Evolutionary conservation across 2,888 invertebrate genomes (phyloP).

Genomic region (Isoperla grammatica): DNA sequence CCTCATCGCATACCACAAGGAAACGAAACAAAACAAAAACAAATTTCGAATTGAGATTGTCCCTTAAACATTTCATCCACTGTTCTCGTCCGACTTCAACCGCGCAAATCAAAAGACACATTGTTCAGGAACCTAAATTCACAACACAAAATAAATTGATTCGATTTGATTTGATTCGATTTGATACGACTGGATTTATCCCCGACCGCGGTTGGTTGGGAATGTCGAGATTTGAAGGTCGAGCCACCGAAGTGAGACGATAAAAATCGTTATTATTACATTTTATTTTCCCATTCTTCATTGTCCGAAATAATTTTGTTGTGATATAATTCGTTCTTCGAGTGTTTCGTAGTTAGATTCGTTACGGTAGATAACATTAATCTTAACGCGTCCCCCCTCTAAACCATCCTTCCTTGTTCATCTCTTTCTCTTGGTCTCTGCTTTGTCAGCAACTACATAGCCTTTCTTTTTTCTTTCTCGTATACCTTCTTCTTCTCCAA

Average conservation of each 20-base stretch:
- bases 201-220: constrained; percentile 5
- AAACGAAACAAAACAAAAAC: no score
- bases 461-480: no score
- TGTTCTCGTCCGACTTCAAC: no score
- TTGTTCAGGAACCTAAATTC: no score
- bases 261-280: no score
- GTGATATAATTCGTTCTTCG: background rate
- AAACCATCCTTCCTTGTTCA: no score
- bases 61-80: no score
- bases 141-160: background rate
- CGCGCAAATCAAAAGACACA: no score
- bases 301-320: background rate
- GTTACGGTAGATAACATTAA: constrained; percentile 8
- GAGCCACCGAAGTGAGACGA: background rate
- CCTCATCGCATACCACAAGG: no score
- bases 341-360: constrained; percentile 5
- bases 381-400: background rate
- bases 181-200: background rate
- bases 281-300: background rate
- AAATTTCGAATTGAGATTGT: no score
- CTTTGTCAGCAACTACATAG: no score
- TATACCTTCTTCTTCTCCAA: background rate
- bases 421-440: no score
- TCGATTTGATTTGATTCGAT: constrained; percentile 13
- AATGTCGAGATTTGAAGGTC: background rate